These are phyloP conservation scores for Cladorhizidae sp. DNA, from an alignment of 37 sponge, comb jelly and placozoan species.

Conservation along the genomic window DNA sequence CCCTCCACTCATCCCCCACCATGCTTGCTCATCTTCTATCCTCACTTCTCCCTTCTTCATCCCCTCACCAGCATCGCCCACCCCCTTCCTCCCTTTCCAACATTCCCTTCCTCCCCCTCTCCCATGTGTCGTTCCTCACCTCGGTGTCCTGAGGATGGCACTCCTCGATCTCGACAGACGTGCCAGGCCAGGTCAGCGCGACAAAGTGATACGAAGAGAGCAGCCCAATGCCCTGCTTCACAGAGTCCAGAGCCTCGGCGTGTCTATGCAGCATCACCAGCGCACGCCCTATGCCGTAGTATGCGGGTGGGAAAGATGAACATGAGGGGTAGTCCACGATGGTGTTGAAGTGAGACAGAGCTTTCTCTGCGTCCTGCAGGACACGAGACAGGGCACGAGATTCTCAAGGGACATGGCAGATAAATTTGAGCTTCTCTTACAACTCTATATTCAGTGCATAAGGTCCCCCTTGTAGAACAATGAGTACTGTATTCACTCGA, in stretches of 20 bases:
- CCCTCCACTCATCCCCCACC: no score
- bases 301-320: conserved; percentile 28
- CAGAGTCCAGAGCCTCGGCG: conserved; percentile 14
- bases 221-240: conserved; percentile 15
- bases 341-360: conserved; percentile 20
- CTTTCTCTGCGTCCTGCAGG: conserved; percentile 11
- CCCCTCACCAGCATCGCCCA: not conserved
- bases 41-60: not conserved
- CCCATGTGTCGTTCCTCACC: not conserved
- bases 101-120: not conserved
- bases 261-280: conserved; percentile 14
- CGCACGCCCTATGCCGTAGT: conserved; percentile 11
- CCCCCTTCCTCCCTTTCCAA: not conserved
- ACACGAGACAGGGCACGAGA: no score
- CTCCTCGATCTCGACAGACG: conserved; percentile 11
- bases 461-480: no score
- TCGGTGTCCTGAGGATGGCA: conserved; percentile 15
- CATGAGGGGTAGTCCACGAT: not conserved
- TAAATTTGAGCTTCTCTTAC: no score
- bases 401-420: no score
- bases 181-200: conserved; percentile 39
- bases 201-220: not conserved
- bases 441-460: no score
- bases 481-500: no score
- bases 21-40: no score